phyloP scores from a whole-genome alignment of 2,113 vertebrate genomes.

The Petrocephalus microphthalmus region DNA sequence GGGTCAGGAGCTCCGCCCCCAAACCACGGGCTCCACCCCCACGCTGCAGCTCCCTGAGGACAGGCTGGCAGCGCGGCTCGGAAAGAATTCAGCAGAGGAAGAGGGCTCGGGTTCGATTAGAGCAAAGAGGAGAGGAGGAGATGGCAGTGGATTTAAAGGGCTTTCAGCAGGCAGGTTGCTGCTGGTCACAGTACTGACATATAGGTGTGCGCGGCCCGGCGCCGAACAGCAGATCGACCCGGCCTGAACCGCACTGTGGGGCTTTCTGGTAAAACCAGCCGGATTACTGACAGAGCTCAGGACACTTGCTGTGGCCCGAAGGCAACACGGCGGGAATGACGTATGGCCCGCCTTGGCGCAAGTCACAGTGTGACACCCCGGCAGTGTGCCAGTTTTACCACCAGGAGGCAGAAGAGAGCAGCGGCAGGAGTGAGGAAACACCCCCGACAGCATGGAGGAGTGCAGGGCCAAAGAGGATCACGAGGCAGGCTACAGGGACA shows the following conservation, averaged over 20 bases:
- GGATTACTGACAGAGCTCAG: neutral
- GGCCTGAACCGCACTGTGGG: neutral
- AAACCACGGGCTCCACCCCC: neutral
- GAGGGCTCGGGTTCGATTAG: neutral
- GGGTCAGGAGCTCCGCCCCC: neutral
- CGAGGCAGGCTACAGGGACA: neutral
- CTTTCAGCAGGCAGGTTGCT: neutral
- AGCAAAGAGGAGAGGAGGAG: neutral
- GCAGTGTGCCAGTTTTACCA: neutral
- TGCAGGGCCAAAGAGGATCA: neutral
- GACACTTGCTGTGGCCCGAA: neutral
- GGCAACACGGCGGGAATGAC: neutral
- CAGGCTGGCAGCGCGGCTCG: neutral
- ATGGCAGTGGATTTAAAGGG: neutral
- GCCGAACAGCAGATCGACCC: neutral
- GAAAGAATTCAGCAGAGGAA: neutral
- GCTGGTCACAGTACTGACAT: neutral
- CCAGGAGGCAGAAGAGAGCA: neutral
- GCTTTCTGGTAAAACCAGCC: neutral
- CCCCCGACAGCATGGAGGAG: neutral
- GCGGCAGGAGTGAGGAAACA: neutral
- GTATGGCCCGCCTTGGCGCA: neutral
- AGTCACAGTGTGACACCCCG: neutral
- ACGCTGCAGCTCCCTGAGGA: neutral
- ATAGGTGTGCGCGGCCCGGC: neutral